Conservation (phyloP, 2,888 invertebrate genomes). For the Dryobotodes eremita region DNA sequence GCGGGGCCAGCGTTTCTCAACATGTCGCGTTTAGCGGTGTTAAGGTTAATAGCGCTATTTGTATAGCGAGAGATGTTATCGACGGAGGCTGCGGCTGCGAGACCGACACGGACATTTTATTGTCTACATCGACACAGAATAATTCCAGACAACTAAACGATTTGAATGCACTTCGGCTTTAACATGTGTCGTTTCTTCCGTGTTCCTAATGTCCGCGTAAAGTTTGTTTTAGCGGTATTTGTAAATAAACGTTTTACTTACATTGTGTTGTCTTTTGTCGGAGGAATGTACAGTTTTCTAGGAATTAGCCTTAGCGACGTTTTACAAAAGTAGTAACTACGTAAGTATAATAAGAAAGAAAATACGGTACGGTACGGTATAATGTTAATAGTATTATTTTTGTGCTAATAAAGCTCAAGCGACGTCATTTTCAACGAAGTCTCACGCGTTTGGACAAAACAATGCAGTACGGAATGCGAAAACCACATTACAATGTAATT, state of each 20-base stretch:
- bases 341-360: background rate
- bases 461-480: constrained; percentile 17
- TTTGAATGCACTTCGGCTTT: constrained; percentile 56
- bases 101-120: constrained; percentile 77
- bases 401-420: background rate
- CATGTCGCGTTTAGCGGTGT: constrained; percentile 83
- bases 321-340: background rate
- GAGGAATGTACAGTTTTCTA: constrained; percentile 15
- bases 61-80: constrained; percentile 85
- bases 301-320: background rate
- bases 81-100: constrained; percentile 74
- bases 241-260: constrained; percentile 21
- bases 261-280: constrained; percentile 16
- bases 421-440: background rate
- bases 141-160: constrained; percentile 67
- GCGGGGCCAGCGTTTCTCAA: constrained; percentile 72
- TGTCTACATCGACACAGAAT: constrained; percentile 76
- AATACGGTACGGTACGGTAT: no score
- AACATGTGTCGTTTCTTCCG: constrained; percentile 49
- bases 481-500: constrained; percentile 38
- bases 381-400: background rate
- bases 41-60: constrained; percentile 89
- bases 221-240: constrained; percentile 28
- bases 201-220: constrained; percentile 23
- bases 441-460: background rate